These are phyloP conservation scores for Mesembrinibis cayennensis DNA, from an alignment of 2,113 vertebrate species.

Conservation along the genomic window DNA sequence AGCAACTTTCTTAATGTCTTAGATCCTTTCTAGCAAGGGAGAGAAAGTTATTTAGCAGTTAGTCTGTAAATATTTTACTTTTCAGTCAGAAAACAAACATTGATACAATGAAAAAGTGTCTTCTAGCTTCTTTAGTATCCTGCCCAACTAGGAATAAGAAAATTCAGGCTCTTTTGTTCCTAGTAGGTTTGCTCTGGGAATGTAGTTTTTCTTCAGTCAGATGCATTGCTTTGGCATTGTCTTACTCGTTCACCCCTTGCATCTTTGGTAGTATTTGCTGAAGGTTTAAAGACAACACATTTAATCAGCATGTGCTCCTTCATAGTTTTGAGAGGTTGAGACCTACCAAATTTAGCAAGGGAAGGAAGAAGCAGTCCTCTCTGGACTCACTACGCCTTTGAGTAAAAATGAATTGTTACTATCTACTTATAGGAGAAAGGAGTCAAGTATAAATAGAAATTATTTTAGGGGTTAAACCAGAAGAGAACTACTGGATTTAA, in stretches of 20 bases:
- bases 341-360: background rate
- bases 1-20: background rate
- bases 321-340: background rate
- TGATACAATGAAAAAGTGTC: background rate
- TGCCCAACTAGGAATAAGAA: background rate
- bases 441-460: background rate
- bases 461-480: background rate
- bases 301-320: background rate
- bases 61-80: background rate
- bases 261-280: background rate
- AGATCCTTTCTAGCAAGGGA: background rate
- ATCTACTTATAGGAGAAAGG: background rate
- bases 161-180: background rate
- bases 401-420: background rate
- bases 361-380: background rate
- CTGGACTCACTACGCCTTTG: background rate
- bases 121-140: background rate
- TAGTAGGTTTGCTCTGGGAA: background rate
- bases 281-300: background rate
- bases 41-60: background rate
- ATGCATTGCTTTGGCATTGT: background rate
- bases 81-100: background rate
- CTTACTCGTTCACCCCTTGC: background rate
- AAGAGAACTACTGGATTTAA: background rate
- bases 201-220: background rate